phyloP scores from a whole-genome alignment of 2,113 vertebrate genomes.

The Brienomyrus brachyistius region DNA sequence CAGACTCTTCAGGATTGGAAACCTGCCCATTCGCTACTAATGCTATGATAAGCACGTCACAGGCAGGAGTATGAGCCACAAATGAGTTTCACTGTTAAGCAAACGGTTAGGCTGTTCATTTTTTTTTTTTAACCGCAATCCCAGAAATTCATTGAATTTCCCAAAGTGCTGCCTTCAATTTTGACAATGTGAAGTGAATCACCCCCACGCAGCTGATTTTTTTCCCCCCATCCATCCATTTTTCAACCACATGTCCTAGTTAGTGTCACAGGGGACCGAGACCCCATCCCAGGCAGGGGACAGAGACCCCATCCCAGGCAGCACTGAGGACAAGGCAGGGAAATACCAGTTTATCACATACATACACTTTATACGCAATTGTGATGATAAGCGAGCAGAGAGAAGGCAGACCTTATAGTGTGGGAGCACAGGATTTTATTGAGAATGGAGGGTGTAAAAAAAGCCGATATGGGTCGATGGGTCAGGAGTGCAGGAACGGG shows the following conservation, averaged over 20 bases:
- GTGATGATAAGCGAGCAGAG: no score
- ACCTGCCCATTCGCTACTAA: background rate
- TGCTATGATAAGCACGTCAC: background rate
- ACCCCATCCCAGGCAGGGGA: background rate
- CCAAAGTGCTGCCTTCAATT: background rate
- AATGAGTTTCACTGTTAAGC: background rate
- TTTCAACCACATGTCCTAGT: background rate
- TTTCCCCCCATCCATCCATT: background rate
- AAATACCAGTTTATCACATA: background rate
- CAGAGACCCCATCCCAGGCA: background rate
- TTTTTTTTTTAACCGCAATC: background rate
- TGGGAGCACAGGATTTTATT: no score
- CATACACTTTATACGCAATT: background rate
- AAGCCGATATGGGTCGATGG: no score
- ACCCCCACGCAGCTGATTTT: background rate
- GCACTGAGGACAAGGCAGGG: background rate
- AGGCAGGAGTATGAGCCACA: background rate
- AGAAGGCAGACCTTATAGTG: no score
- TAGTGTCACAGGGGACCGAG: background rate
- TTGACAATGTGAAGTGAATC: background rate
- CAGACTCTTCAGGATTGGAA: conserved; percentile 12
- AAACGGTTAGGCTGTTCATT: background rate
- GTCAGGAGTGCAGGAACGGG: no score
- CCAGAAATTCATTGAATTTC: background rate
- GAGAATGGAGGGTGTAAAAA: no score